These are phyloP conservation scores for Hofmannophila pseudospretella DNA, from an alignment of 2,888 invertebrate genomes.

Conservation along the genomic window DNA sequence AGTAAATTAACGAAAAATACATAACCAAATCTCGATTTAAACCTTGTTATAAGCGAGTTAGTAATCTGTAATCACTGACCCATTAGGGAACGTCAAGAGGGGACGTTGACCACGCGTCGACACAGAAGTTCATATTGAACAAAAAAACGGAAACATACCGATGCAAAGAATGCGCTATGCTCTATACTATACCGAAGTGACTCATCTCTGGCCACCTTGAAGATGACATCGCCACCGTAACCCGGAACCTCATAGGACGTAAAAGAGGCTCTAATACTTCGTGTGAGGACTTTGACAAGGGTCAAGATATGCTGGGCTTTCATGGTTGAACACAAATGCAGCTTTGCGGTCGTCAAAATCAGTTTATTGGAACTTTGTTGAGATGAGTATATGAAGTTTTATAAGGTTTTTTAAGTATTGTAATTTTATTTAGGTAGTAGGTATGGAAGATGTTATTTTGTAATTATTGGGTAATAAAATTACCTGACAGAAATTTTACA, in stretches of 20 bases:
- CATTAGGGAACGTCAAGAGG: too few relatives aligned
- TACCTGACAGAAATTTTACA: too few relatives aligned
- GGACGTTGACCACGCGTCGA: too few relatives aligned
- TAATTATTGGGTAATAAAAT: too few relatives aligned
- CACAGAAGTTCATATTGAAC: conserved; percentile 47
- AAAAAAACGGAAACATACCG: conserved; percentile 59
- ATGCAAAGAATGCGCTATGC: conserved; percentile 57
- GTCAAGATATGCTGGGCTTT: conserved; percentile 27
- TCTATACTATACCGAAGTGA: conserved; percentile 64
- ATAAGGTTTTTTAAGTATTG: too few relatives aligned
- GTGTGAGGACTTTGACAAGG: conserved; percentile 21
- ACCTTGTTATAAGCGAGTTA: not conserved
- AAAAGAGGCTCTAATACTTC: conserved; percentile 7
- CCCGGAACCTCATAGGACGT: conserved; percentile 12
- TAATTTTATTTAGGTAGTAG: too few relatives aligned
- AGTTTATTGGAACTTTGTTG: conserved; percentile 20
- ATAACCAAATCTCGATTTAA: conserved; percentile 21
- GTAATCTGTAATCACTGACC: conserved; percentile 24
- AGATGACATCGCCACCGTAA: conserved; percentile 35
- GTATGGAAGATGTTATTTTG: too few relatives aligned
- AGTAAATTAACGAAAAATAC: conserved; percentile 8
- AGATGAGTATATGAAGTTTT: too few relatives aligned
- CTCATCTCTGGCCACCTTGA: conserved; percentile 65
- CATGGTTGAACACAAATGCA: conserved; percentile 36
- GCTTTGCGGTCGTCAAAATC: conserved; percentile 29